Evolutionary conservation across 2,797 vertebrate species (phyloP).

Genomic region (Mallotus villosus): DNA sequence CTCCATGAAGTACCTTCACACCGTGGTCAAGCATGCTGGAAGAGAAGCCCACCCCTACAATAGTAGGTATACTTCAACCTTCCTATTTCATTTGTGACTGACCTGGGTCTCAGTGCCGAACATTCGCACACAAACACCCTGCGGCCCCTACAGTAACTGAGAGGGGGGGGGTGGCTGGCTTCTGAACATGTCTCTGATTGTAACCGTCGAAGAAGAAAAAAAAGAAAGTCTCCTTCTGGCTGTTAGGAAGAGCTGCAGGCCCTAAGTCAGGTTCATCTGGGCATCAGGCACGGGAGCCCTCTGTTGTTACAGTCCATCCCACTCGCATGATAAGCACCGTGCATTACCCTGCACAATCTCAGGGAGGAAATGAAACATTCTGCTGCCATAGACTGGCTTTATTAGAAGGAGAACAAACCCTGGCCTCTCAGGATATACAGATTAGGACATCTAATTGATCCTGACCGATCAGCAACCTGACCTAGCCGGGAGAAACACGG

Average conservation of each 20-base stretch:
- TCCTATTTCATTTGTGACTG: conserved; percentile 3
- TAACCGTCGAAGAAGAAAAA: conserved; percentile 34
- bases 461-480: conserved; percentile 65
- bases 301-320: conserved; percentile 61
- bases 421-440: conserved; percentile 65
- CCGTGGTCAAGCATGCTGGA: conserved; percentile 3
- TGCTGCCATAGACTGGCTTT: conserved; percentile 68
- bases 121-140: conserved; percentile 9
- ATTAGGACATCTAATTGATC: conserved; percentile 75
- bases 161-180: conserved; percentile 13
- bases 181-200: neutral
- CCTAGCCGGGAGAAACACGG: conserved; percentile 62
- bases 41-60: neutral
- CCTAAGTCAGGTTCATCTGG: conserved; percentile 63
- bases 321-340: conserved; percentile 66
- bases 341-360: conserved; percentile 72
- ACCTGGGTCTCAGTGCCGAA: conserved; percentile 3
- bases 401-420: conserved; percentile 71
- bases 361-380: conserved; percentile 76
- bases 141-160: conserved; percentile 10
- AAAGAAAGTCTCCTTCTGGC: conserved; percentile 23
- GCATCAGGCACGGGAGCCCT: conserved; percentile 63
- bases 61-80: neutral
- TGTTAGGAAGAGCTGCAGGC: conserved; percentile 38
- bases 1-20: conserved; percentile 8